Evolutionary conservation across 2,888 invertebrate species (phyloP), one percentile per base, ranked within the genome.

Genomic region (Philereme transversata): DNA sequence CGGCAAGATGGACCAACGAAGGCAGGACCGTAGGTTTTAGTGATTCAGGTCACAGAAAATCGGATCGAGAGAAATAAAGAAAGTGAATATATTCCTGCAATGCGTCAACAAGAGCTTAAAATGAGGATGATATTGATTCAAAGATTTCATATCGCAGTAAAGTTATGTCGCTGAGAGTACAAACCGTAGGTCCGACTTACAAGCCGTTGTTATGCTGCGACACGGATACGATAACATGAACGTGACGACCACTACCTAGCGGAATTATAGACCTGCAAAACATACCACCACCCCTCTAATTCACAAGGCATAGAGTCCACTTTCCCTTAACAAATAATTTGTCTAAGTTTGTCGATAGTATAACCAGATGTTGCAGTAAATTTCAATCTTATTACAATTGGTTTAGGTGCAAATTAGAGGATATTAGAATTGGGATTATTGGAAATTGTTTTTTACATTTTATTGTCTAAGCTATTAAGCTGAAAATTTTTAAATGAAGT

Each of bases 121-220:
- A 22, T 22, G 22, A 22, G 22, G 22, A 22, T 22, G 1, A 22
- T 22, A 22, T 22, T 22, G 22, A 22, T 22, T 22, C 22, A 22
- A 22, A 22, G 22, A 22, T 22, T 22, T 22, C 1, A 22, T 22
- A 2, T 22, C 22, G 22, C 22, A 2, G 22, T 22, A 22, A 38
- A 35, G 50, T 4, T 40, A 11, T 6, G 52, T 35, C 10, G 38
- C n/a, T 5, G 11, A 74, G 33, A 6, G 44, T 75, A 76, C 70
- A 71, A 71, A 75, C 73, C 72, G 57, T 62, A 69, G 70, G 74
- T 67, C 74, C 71, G 75, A 77, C 78, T 79, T 76, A 75, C 79
- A 74, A 68, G 75, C 71, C 71, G 75, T 79, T 78, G 82, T 83
- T 83, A 83, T 83, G 80, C 82, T 67, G 55, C 67, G 74, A 77